Conservation (phyloP, 1,140 invertebrate species). For the Drosophila paulistorum region DNA sequence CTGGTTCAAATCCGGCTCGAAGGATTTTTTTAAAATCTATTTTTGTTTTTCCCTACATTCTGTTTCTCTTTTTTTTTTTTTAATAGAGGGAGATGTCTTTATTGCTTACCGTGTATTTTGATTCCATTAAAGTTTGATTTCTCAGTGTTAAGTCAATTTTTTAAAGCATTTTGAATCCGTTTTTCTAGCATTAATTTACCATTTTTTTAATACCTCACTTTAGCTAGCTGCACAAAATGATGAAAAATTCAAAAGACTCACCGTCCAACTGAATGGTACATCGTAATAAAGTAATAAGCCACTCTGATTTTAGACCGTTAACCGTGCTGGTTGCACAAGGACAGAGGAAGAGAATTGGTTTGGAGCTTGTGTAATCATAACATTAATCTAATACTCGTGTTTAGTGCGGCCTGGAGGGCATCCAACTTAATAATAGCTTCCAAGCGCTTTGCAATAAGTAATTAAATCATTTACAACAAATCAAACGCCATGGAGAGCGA, state of each 20-base stretch:
- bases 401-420: conserved; percentile 52
- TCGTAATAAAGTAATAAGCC: conserved; percentile 63
- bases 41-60: conserved; percentile 10
- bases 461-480: conserved; percentile 73
- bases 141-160: background rate
- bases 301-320: conserved; percentile 40
- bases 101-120: too few species aligned
- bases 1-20: conserved; percentile 89
- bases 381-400: conserved; percentile 72
- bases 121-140: too few species aligned
- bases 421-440: conserved; percentile 66
- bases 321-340: background rate
- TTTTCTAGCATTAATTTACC: background rate
- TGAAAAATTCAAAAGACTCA: conserved; percentile 69
- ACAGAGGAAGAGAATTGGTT: background rate
- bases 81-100: background rate
- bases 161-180: background rate
- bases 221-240: conserved; percentile 54
- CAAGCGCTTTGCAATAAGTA: conserved; percentile 55
- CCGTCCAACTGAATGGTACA: conserved; percentile 16
- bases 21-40: conserved; percentile 79
- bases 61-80: background rate
- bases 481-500: conserved; percentile 34
- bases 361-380: conserved; percentile 50
- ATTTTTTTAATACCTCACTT: conserved; percentile 20